Evolutionary conservation across 2,888 invertebrate genomes (phyloP), one percentile per base, ranked within the genome.

Genomic region (Cheilosia vulpina): DNA sequence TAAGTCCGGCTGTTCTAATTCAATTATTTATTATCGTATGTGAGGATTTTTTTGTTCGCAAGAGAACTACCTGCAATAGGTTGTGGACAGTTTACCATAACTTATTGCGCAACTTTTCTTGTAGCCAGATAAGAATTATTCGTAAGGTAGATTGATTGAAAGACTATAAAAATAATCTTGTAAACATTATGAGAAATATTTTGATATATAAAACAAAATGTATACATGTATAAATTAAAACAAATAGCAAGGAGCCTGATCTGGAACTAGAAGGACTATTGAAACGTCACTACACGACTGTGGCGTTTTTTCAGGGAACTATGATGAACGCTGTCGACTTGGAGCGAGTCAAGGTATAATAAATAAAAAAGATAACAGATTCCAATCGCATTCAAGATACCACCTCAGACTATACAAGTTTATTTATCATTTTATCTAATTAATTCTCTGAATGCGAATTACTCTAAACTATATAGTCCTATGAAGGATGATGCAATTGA

Each of bases 321-420:
- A 99, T 99, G 95, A 99, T 99, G 99, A 99, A 99, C 94, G 98
- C 99, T 92, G 98, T 99, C 94, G 99, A 99, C 95, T 96, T 99
- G 96, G 98, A 99, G 93, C 95, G 99, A 94, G 99, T 99, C 94
- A 99, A 99, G 97, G 98, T 98, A 97, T 94, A 91, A 90, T 88
- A 88, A 73, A 89, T 47, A 91, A 87, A 93, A 92, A 93, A 13
- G 55, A 60, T 73, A 68, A 75, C n/a, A 58, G 27, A 77, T 38
- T 50, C 31, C 47, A 77, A 72, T 66, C 73, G 79, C 71, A 80
- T 80, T 79, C 76, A 84, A 79, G 76, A 57, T 73, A 77, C 65
- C 60, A 84, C 72, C 60, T 71, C 38, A 60, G 38, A 50, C 9
- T 52, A 52, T 58, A 76, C 45, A 63, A 76, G 6, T 75, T 76